Evolutionary conservation across 2,888 invertebrate genomes (phyloP).

Genomic region (Augiades crinisus): DNA sequence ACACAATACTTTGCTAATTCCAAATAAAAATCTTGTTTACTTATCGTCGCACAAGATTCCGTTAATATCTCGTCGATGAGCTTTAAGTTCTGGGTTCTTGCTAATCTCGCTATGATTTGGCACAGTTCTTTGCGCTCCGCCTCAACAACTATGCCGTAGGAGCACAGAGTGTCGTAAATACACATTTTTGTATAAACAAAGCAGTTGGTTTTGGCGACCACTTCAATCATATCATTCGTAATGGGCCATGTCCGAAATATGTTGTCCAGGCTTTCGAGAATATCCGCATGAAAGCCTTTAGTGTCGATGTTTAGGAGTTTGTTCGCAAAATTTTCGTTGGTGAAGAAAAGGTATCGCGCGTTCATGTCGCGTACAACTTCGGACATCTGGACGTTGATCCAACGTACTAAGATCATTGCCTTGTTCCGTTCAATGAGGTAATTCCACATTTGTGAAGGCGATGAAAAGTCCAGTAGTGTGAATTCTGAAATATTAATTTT

Average conservation of each 20-base stretch:
- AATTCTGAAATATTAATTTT: slow-evolving; percentile 82
- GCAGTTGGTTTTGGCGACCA: slow-evolving; percentile 67
- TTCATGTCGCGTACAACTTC: slow-evolving; percentile 75
- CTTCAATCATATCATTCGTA: slow-evolving; percentile 80
- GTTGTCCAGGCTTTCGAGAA: slow-evolving; percentile 68
- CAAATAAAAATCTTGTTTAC: slow-evolving; percentile 74
- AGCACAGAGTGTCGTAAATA: slow-evolving; percentile 81
- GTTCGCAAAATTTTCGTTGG: slow-evolving; percentile 64
- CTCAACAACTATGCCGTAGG: slow-evolving; percentile 84
- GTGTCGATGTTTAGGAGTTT: slow-evolving; percentile 70
- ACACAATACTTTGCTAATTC: slow-evolving; percentile 78
- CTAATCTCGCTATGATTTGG: slow-evolving; percentile 82
- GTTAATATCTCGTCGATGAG: slow-evolving; percentile 79
- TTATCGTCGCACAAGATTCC: slow-evolving; percentile 69
- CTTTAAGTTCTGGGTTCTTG: slow-evolving; percentile 77
- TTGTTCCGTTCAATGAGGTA: slow-evolving; percentile 82
- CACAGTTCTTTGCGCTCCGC: slow-evolving; percentile 80
- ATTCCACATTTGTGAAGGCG: slow-evolving; percentile 81
- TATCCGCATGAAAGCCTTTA: slow-evolving; percentile 56
- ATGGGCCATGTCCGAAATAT: slow-evolving; percentile 80
- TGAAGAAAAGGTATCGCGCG: slow-evolving; percentile 68
- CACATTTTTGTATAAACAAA: slow-evolving; percentile 77
- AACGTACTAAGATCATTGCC: slow-evolving; percentile 79
- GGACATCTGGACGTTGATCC: slow-evolving; percentile 82
- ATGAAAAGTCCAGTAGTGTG: slow-evolving; percentile 72